phyloP scores from a whole-genome alignment of 2,113 vertebrate species.

The Gymnorhina tibicen region DNA sequence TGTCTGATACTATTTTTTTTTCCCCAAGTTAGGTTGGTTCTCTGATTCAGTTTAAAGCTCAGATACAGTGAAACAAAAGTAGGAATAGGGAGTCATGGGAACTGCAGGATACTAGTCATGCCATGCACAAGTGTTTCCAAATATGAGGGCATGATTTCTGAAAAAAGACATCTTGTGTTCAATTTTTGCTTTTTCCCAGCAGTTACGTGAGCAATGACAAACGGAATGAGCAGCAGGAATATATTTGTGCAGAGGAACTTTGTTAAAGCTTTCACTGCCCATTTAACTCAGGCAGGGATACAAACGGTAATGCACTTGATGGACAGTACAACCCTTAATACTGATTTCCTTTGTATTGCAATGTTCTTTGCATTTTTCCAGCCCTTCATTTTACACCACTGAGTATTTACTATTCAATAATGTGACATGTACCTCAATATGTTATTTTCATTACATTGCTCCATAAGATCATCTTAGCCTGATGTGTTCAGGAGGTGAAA shows the following conservation, averaged over 20 bases:
- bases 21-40: background rate
- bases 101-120: background rate
- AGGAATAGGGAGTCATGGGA: background rate
- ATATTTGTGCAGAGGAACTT: background rate
- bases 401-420: background rate
- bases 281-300: background rate
- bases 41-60: background rate
- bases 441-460: background rate
- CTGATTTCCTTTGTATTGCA: background rate
- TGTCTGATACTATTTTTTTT: background rate
- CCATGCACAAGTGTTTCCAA: background rate
- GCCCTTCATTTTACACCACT: background rate
- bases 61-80: background rate
- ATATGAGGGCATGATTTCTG: background rate
- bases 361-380: background rate
- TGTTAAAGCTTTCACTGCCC: background rate
- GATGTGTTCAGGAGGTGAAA: background rate
- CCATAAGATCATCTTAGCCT: background rate
- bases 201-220: background rate
- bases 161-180: background rate
- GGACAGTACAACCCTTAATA: background rate
- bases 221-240: background rate
- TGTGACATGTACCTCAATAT: fast-evolving
- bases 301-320: background rate
- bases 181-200: background rate